A percentile compares a stretch with the other conserved stretches of the same genome.
Evolutionary conservation across 2,113 vertebrate species (phyloP).

Genomic region (Recurvirostra avosetta): DNA sequence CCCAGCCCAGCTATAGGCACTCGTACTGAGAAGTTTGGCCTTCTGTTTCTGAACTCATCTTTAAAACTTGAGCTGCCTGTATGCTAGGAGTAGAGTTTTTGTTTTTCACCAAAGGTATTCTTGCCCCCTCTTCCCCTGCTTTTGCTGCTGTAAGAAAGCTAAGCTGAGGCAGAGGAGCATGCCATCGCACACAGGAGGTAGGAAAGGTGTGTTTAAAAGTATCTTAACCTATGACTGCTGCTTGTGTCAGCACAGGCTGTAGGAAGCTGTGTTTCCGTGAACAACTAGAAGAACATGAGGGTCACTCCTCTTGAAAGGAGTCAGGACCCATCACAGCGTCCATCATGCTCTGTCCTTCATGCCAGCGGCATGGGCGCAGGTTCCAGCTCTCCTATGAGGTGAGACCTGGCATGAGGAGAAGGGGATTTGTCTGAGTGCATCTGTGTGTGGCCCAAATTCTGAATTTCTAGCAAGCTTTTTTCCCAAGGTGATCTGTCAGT

Average conservation of each 20-base stretch:
- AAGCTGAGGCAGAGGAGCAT: not conserved
- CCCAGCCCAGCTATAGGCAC: not conserved
- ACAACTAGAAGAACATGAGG: not conserved
- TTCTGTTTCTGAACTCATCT: not conserved
- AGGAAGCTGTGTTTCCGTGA: not conserved
- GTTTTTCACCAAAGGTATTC: not conserved
- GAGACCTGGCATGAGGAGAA: not conserved
- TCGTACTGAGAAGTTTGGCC: not conserved
- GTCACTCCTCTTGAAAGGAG: not conserved
- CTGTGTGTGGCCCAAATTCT: not conserved
- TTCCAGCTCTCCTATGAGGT: not conserved
- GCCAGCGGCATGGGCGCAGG: fast-evolving
- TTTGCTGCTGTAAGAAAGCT: not conserved
- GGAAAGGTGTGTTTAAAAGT: not conserved
- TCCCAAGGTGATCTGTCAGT: not conserved
- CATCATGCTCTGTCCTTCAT: not conserved
- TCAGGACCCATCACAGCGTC: not conserved
- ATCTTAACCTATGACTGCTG: not conserved
- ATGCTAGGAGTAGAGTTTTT: not conserved
- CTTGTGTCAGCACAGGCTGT: not conserved
- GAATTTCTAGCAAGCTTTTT: not conserved
- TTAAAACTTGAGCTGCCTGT: not conserved
- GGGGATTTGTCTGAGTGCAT: not conserved
- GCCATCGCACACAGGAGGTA: not conserved
- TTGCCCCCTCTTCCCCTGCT: not conserved